Percentiles rank a stretch among this genome's conserved stretches.
Conservation (phyloP, 2,113 vertebrate genomes). For the Pandion haliaetus region DNA sequence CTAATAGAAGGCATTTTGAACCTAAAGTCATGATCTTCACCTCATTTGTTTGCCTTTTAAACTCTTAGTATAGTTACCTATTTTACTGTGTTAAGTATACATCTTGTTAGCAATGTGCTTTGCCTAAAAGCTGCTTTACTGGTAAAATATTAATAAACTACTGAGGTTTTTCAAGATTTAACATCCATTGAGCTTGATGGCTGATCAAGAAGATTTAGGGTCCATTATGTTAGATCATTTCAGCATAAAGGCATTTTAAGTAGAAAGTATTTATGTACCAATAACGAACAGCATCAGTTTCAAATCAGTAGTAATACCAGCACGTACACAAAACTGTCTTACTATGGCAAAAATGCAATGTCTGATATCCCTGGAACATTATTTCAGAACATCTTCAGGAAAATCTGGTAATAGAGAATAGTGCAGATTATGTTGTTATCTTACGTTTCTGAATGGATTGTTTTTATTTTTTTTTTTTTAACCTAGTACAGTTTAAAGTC, state of each 20-base stretch:
- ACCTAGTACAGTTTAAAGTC: not conserved
- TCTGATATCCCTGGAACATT: not conserved
- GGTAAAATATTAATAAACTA: slow-evolving; percentile 7
- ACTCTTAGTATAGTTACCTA: not conserved
- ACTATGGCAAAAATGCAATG: not conserved
- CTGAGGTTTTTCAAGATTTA: not conserved
- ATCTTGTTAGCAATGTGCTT: not conserved
- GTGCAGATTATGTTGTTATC: not conserved
- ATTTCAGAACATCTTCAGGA: not conserved
- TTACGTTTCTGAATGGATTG: not conserved
- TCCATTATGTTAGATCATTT: not conserved
- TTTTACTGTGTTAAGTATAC: not conserved
- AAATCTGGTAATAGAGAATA: not conserved
- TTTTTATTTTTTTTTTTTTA: not conserved
- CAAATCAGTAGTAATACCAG: not conserved
- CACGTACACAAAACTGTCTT: not conserved
- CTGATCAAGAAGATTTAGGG: not conserved
- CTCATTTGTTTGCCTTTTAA: not conserved
- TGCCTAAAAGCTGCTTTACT: not conserved
- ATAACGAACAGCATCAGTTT: not conserved
- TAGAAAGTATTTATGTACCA: not conserved
- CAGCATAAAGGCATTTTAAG: not conserved
- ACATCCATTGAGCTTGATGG: not conserved
- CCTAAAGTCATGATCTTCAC: not conserved
- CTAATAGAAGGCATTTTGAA: not conserved